Percentiles rank a stretch among this genome's conserved stretches.
Evolutionary conservation across 2,113 vertebrate species (phyloP).

Genomic region (Hypocryptadius cinnamomeus): DNA sequence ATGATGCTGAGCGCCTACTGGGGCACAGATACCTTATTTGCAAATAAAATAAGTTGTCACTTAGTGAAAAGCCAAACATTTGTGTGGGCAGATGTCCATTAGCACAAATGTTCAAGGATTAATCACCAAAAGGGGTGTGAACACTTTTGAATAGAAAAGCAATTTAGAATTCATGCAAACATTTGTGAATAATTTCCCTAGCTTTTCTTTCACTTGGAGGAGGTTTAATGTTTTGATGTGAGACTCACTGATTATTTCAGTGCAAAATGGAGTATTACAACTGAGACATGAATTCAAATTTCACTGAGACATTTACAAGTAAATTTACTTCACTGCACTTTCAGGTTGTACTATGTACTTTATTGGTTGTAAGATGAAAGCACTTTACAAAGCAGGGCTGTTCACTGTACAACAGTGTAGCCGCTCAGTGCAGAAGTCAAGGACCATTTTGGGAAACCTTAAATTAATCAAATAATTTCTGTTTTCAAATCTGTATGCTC

Average conservation of each 20-base stretch:
- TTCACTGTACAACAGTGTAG: neutral
- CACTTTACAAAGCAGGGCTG: neutral
- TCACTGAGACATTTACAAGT: neutral
- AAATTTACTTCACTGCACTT: neutral
- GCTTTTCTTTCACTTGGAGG: neutral
- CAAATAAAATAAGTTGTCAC: slow-evolving; percentile 63
- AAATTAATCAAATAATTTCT: neutral
- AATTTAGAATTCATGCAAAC: slow-evolving; percentile 50
- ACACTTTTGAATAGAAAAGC: slow-evolving; percentile 38
- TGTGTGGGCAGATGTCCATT: slow-evolving; percentile 59
- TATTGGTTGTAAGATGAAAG: neutral
- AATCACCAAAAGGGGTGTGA: slow-evolving; percentile 55
- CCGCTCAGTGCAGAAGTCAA: neutral
- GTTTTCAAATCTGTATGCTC: neutral
- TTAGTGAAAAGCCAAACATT: slow-evolving; percentile 54
- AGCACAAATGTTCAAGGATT: slow-evolving; percentile 61
- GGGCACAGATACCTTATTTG: slow-evolving; percentile 50
- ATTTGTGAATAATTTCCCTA: slow-evolving; percentile 31
- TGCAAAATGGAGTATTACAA: neutral
- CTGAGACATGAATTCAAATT: neutral
- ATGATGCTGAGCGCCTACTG: neutral
- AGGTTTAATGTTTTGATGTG: neutral
- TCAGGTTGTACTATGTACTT: neutral
- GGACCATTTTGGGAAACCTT: neutral
- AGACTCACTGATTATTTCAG: neutral